Percentiles rank a stretch among this genome's conserved stretches.
Evolutionary conservation across 2,888 invertebrate species (phyloP).

Genomic region (Crioceris asparagi): DNA sequence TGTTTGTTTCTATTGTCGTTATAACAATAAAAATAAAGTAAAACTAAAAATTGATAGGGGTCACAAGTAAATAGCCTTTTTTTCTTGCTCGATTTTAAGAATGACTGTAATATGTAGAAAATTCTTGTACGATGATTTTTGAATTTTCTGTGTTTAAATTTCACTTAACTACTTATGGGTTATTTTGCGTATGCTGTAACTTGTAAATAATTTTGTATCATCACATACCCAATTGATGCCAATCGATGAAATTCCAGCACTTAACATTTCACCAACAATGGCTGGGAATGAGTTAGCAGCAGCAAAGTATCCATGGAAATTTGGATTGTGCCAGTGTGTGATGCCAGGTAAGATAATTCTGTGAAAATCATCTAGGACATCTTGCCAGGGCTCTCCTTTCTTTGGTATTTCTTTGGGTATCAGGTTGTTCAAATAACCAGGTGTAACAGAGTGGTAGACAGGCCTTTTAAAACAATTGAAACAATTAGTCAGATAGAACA

Average conservation of each 20-base stretch:
- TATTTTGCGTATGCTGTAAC: too few relatives aligned
- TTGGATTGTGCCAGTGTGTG: slow-evolving; percentile 20
- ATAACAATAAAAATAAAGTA: too few relatives aligned
- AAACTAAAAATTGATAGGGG: too few relatives aligned
- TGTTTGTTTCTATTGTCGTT: too few relatives aligned
- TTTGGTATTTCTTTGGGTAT: slow-evolving; percentile 73
- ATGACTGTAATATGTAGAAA: too few relatives aligned
- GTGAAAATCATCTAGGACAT: slow-evolving; percentile 70
- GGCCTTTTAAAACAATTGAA: slow-evolving; percentile 45
- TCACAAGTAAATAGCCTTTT: too few relatives aligned
- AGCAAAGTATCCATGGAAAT: slow-evolving; percentile 9
- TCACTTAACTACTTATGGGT: too few relatives aligned
- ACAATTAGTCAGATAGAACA: neutral
- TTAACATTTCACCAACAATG: slow-evolving; percentile 9
- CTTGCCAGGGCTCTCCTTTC: slow-evolving; percentile 65
- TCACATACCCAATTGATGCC: slow-evolving; percentile 8
- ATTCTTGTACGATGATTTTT: too few relatives aligned
- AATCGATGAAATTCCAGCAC: slow-evolving; percentile 7
- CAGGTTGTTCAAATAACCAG: slow-evolving; percentile 69
- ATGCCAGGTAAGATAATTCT: slow-evolving; percentile 77
- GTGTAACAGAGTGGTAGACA: slow-evolving; percentile 73
- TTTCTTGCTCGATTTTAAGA: too few relatives aligned
- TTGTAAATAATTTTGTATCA: too few relatives aligned
- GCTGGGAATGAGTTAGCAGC: slow-evolving; percentile 9
- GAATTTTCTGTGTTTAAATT: too few relatives aligned